Evolutionary conservation across 2,888 invertebrate species (phyloP), one percentile per base, ranked within the genome.

Genomic region (Anoplius nigerrimus): DNA sequence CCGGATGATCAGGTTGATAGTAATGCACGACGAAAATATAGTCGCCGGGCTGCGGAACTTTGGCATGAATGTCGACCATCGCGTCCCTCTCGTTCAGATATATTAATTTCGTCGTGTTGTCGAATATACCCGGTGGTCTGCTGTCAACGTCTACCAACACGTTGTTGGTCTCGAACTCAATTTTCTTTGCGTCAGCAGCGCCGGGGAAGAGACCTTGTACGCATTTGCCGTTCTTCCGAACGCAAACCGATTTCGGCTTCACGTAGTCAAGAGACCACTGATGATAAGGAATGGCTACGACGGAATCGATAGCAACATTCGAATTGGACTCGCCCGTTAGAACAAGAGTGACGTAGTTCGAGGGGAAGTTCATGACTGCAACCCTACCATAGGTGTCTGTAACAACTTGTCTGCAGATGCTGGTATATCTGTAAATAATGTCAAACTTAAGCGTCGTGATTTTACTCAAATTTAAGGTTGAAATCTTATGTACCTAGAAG

Each of bases 21-120:
- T 98, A 99, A 84, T 99, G 98, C 0, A 98, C 92, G 2, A 98
- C 91, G 82, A 99, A 94, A 46, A 95, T 93, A 88, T 98, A 98
- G 21, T 93, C 92, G 0, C 95, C 96, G 0, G 96, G 93, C 2
- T 90, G 89, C 0, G 94, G 91, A 0, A 97, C 96, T 86, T 94
- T 95, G 0, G 95, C 94, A 60, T 92, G 92, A 8, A 97, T 89
- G 76, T 93, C 94, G 8, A 96, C 90, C 20, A 92, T 92, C 0
- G 92, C 90, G 13, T 93, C 91, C 0, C 90, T 89, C 0, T 92
- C 90, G 64, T 93, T 92, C 62, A 98, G 88, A 82, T 93, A 93
- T 6, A 97, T 92, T 11, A 97, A 91, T 24, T 92, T 92, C 0
- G 95, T 93, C 0, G 91, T 90, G 82, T 94, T 93, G 84, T 95